A percentile compares a stretch with the other conserved stretches of the same genome.
phyloP scores from a whole-genome alignment of 2,113 vertebrate genomes.

The Labeo catla region DNA sequence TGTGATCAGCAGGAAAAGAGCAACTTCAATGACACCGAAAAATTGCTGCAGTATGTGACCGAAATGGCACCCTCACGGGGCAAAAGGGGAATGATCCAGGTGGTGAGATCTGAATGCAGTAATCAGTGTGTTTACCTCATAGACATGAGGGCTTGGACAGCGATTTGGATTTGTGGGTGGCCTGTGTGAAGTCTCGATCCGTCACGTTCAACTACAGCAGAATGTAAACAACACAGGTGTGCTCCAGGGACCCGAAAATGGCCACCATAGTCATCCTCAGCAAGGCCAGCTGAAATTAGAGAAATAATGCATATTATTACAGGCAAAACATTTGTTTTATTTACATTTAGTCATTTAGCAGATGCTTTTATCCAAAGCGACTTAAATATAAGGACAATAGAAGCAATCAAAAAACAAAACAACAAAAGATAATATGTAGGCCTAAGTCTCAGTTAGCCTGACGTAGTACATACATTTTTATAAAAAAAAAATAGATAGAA shows the following conservation, averaged over 20 bases:
- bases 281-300: constrained; percentile 31
- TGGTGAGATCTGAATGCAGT: constrained; percentile 58
- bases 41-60: constrained; percentile 34
- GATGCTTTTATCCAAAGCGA: too few relatives aligned
- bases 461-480: too few relatives aligned
- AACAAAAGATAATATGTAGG: too few relatives aligned
- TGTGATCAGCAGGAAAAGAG: constrained; percentile 17
- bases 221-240: constrained; percentile 58
- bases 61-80: constrained; percentile 13
- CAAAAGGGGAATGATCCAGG: constrained; percentile 50
- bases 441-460: too few relatives aligned
- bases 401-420: too few relatives aligned
- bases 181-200: constrained; percentile 41
- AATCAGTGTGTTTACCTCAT: constrained; percentile 58
- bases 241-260: constrained; percentile 5
- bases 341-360: too few relatives aligned
- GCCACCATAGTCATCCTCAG: constrained; percentile 23
- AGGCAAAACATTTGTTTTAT: background rate
- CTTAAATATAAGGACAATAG: too few relatives aligned
- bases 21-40: background rate
- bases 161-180: constrained; percentile 55
- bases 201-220: constrained; percentile 44
- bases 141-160: constrained; percentile 39
- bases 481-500: too few relatives aligned
- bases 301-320: constrained; percentile 34